Evolutionary conservation across 2,888 invertebrate genomes (phyloP).

Genomic region (Trisateles emortualis): DNA sequence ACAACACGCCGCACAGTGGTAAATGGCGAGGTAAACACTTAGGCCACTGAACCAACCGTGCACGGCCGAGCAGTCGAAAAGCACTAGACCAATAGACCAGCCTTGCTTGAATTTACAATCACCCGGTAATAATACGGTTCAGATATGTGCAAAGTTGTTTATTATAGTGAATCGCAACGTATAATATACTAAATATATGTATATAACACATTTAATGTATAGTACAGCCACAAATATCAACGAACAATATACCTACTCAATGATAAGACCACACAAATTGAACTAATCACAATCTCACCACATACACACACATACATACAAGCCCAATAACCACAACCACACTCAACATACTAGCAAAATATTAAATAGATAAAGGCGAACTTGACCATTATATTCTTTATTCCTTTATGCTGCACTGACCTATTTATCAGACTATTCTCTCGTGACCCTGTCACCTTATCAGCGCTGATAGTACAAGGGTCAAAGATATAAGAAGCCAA

Average conservation of each 20-base stretch:
- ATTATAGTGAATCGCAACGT: neutral
- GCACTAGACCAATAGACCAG: too few species aligned
- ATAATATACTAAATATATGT: neutral
- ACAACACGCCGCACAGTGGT: too few species aligned
- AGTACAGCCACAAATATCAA: too few species aligned
- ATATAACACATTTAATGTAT: too few species aligned
- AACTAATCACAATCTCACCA: constrained; percentile 10
- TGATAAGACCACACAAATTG: constrained; percentile 27
- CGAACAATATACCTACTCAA: constrained; percentile 5
- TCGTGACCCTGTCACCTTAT: constrained; percentile 75
- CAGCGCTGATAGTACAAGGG: constrained; percentile 67
- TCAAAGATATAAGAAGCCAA: constrained; percentile 74
- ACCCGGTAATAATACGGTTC: too few species aligned
- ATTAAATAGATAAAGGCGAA: constrained; percentile 62
- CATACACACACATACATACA: neutral
- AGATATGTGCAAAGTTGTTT: too few species aligned
- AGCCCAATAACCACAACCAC: constrained; percentile 2
- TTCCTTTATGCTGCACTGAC: constrained; percentile 72
- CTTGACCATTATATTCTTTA: constrained; percentile 76
- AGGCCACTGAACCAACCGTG: too few species aligned
- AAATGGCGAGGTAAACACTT: too few species aligned
- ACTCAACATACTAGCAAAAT: constrained; percentile 17
- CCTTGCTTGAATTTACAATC: too few species aligned
- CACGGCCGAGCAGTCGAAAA: too few species aligned
- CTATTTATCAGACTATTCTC: constrained; percentile 70